Evolutionary conservation across 2,113 vertebrate genomes (phyloP), one percentile per base, ranked within the genome.

Genomic region (Nesogale talazaci): DNA sequence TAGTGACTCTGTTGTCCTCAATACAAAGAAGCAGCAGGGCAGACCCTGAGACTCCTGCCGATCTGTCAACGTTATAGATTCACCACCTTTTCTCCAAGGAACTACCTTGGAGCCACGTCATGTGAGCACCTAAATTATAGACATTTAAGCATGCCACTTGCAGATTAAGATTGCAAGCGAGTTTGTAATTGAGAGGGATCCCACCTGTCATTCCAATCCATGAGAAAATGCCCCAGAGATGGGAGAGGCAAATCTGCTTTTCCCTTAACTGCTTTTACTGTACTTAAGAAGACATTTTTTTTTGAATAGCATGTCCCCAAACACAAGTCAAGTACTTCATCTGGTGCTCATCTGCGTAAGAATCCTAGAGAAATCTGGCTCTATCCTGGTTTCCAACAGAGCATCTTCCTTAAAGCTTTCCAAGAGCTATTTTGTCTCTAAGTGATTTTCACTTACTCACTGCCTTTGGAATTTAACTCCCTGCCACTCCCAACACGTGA

Each of bases 311-410:
- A 86, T n/a, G 29, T 19, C 25, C 57, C 38, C 67, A 6, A 75
- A 88, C 31, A 52, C 36, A 82, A 94, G 93, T 89, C 93, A 96
- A 61, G 12, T 57, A 67, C 90, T 94, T 96, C 94, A 96, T 96
- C 91, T 96, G 96, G 93, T 86, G 85, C 52, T 96, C 95, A 96
- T 96, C 87, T 96, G 91, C 70, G 92, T 85, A 36, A 67, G 89
- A 95, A 85, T 85, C 69, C 85, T 36, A 82, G 93, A 46, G 34
- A 75, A 92, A 96, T 85, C 78, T 93, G 94, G 78, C 57, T 94
- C 42, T 87, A 25, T 96, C 82, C 91, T 91, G 52, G 72, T 94
- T 95, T 91, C 89, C 85, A 93, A 70, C 67, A 81, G 67, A 94
- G 78, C 63, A 91, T 95, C 94, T 91, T 91, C 89, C 88, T 89